phyloP scores from a whole-genome alignment of 1,140 invertebrate genomes.

The Hyposmocoma kahamanoa region DNA sequence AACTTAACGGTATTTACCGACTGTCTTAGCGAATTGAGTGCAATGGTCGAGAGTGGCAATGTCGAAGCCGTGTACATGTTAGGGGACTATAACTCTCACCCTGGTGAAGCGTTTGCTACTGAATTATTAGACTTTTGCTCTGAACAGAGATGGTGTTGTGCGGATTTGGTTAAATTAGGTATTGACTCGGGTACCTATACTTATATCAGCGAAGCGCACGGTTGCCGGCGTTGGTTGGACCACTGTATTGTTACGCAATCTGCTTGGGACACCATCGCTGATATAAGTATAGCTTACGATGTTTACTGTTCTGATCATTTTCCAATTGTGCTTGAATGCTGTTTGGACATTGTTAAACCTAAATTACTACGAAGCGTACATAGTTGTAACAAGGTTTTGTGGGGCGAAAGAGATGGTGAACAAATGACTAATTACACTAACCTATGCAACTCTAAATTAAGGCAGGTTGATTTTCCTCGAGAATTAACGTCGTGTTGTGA shows the following conservation, averaged over 20 bases:
- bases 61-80: not conserved
- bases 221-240: slow-evolving; percentile 10
- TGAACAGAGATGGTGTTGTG: slow-evolving; percentile 1
- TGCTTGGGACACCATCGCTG: slow-evolving; percentile 4
- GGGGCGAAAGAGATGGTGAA: slow-evolving; percentile 8
- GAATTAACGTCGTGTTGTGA: slow-evolving; percentile 10
- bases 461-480: slow-evolving; percentile 9
- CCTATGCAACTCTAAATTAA: slow-evolving; percentile 8
- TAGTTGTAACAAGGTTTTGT: slow-evolving; percentile 2
- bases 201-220: slow-evolving; percentile 10
- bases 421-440: slow-evolving; percentile 10
- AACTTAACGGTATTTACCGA: not conserved
- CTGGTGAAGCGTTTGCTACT: not conserved
- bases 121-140: not conserved
- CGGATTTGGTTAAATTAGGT: slow-evolving; percentile 7
- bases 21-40: not conserved
- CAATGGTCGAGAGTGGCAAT: not conserved
- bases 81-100: slow-evolving; percentile 4
- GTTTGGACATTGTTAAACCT: not conserved
- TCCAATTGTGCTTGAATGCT: not conserved
- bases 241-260: slow-evolving; percentile 8
- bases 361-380: not conserved
- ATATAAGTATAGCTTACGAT: slow-evolving; percentile 4
- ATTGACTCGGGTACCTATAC: not conserved
- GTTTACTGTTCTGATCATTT: slow-evolving; percentile 10